Base-by-base conservation (phyloP, 2,888 invertebrate genomes). In the Ptilodon capucinus region DNA sequence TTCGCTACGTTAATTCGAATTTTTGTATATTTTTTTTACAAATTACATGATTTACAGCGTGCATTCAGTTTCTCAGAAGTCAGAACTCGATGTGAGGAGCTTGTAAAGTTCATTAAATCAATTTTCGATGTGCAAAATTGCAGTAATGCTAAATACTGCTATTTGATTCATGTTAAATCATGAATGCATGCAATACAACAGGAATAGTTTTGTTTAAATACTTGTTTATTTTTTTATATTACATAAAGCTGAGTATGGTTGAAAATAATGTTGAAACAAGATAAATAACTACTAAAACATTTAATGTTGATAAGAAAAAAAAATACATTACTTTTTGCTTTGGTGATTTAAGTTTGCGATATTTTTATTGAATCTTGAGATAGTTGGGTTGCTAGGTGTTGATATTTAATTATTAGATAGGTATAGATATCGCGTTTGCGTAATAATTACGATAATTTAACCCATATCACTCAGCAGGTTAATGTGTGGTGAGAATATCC, bases 1-100 rank as follows among this genome's bases (percentile, higher is more conserved):
- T 66, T 56, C 49, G 51, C 64, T 62, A 54, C 42, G 52, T 30
- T 59, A 35, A 32, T 46, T 44, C 39, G 21, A 40, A 46, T 46
- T 48, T 2, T 49, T 36, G 23, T 11, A 9, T 28, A 48, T 61
- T 55, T 58, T 53, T 7, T 51, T 42, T 32, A 8, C 41, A 44
- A 55, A 58, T 46, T 53, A 38, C 41, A 18, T 40, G 49, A 57
- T 51, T 44, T 42, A 48, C 42, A 35, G 46, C 25, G 38, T 13
- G 16, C 17, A 39, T 25, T 47, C 44, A 32, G 32, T 38, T 60
- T 60, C 60, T 45, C 28, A 36, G 60, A 60, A 60, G 60, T 45
- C 28, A 36, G 60, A 60, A 60, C 42, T 57, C 32, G 48, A 46
- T 46, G 50, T 11, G 11, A 34, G 48, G 54, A 44, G 8, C 36